Evolutionary conservation across 2,113 vertebrate species (phyloP).

Genomic region (Anarhynchus alexandrinus): DNA sequence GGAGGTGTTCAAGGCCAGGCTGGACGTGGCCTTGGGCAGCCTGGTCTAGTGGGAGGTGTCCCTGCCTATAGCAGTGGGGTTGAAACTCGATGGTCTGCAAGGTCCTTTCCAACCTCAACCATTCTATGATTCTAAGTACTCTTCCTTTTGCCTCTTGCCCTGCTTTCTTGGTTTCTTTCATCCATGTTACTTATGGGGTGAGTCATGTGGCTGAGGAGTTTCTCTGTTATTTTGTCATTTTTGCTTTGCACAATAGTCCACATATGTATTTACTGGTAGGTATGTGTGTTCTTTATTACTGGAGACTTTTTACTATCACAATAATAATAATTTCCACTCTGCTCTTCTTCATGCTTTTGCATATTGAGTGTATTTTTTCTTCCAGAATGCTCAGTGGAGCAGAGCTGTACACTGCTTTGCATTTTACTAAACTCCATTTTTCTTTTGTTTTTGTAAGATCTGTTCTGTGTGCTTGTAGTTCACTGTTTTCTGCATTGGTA

Average conservation of each 20-base stretch:
- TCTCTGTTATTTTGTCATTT: background rate
- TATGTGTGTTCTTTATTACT: background rate
- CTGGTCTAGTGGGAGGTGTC: too few species aligned
- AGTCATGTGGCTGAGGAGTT: background rate
- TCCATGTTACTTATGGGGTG: background rate
- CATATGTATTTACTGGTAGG: background rate
- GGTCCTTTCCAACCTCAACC: too few species aligned
- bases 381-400: background rate
- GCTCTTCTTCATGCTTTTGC: background rate
- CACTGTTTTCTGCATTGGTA: background rate
- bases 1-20: too few species aligned
- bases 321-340: background rate
- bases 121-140: too few species aligned
- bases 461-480: background rate
- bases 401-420: background rate
- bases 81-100: too few species aligned
- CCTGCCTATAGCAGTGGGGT: too few species aligned
- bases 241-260: background rate
- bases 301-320: background rate
- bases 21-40: too few species aligned
- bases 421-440: background rate
- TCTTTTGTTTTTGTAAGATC: background rate
- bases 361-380: background rate
- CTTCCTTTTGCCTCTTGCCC: background rate
- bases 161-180: background rate